Conservation (phyloP, 1,140 invertebrate species). For the Lucilia sericata region DNA sequence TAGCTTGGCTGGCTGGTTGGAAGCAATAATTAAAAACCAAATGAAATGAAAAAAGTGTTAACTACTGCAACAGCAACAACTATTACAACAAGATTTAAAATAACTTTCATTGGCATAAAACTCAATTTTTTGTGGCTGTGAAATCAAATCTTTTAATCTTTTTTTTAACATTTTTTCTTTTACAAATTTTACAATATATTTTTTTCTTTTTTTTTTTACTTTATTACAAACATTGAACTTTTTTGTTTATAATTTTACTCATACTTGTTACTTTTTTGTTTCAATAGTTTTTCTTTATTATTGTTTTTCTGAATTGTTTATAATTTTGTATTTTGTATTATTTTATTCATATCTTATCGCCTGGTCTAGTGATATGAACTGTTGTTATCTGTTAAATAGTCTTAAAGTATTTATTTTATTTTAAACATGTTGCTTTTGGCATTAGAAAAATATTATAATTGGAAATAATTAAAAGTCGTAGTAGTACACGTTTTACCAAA, state of each 20-base stretch:
- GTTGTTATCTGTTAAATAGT: no score
- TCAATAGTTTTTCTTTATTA: no score
- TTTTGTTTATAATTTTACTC: not conserved
- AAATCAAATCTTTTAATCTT: not conserved
- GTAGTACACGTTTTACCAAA: no score
- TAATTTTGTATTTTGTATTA: no score
- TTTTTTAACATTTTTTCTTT: not conserved
- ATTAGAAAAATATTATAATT: no score
- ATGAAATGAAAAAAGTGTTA: slow-evolving; percentile 16
- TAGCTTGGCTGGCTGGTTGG: not conserved
- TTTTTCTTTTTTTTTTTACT: not conserved
- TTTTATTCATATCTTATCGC: no score
- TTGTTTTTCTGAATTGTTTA: no score
- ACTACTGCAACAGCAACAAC: not conserved
- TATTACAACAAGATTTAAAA: not conserved
- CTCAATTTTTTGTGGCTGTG: not conserved
- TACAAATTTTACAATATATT: not conserved
- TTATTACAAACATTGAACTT: slow-evolving; percentile 7
- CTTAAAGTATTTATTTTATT: no score
- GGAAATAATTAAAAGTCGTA: no score
- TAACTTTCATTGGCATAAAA: slow-evolving; percentile 16
- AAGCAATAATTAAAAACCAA: not conserved
- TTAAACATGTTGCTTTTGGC: no score
- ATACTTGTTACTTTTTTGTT: no score
- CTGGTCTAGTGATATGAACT: no score